Conservation (phyloP, 2,113 vertebrate species). For the Serinus canaria region DNA sequence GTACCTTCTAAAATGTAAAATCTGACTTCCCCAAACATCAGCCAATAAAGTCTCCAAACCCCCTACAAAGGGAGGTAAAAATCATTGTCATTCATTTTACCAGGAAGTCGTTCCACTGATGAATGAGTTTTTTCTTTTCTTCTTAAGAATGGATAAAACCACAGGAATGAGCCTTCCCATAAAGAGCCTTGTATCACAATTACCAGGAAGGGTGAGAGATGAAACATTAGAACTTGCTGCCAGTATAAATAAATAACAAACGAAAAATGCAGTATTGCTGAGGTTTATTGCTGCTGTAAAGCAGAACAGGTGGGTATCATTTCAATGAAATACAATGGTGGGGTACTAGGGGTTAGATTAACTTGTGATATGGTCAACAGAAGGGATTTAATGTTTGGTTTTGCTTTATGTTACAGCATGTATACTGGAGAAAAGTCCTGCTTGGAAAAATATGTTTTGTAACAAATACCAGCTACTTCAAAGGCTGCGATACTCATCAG, state of each 20-base stretch:
- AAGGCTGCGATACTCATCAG: background rate
- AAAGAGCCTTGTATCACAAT: conserved; percentile 24
- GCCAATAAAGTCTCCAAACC: background rate
- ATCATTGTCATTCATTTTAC: background rate
- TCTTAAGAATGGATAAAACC: conserved; percentile 45
- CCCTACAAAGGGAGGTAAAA: background rate
- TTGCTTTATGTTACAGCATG: background rate
- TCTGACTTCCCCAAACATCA: background rate
- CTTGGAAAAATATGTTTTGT: background rate
- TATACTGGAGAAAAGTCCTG: background rate
- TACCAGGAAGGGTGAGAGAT: conserved; percentile 41
- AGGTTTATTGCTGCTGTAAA: background rate
- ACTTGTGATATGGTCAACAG: background rate
- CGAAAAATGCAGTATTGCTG: background rate
- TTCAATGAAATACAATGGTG: background rate
- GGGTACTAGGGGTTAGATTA: background rate
- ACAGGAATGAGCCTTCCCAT: conserved; percentile 43
- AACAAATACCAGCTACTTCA: background rate
- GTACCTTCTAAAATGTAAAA: background rate
- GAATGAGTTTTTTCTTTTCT: conserved; percentile 33
- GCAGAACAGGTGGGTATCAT: background rate
- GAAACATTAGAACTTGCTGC: conserved; percentile 25
- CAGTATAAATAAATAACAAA: conserved; percentile 22
- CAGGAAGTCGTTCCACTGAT: conserved; percentile 39
- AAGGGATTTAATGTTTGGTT: background rate